Evolutionary conservation across 2,888 invertebrate genomes (phyloP).

Genomic region (Microctonus hyperodae): DNA sequence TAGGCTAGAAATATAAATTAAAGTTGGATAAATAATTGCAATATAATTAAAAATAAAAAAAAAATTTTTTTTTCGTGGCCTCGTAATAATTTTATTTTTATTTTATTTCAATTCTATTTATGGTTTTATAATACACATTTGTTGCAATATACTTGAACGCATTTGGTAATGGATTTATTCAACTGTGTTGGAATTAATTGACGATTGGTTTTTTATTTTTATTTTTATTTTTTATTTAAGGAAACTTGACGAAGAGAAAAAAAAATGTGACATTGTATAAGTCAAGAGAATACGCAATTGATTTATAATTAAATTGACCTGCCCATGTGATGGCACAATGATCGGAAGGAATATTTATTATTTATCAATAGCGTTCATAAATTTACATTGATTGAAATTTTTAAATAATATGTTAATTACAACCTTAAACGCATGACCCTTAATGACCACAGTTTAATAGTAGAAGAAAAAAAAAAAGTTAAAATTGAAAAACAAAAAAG

Average conservation of each 20-base stretch:
- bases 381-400: constrained; percentile 61
- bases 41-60: too few relatives aligned
- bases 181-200: not conserved
- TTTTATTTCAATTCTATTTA: not conserved
- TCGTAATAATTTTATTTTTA: not conserved
- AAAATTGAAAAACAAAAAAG: not conserved
- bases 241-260: not conserved
- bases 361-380: constrained; percentile 44
- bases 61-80: not conserved
- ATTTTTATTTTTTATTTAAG: not conserved
- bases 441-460: constrained; percentile 33
- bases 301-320: constrained; percentile 43
- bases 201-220: not conserved
- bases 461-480: not conserved
- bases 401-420: constrained; percentile 53
- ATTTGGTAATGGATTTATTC: not conserved
- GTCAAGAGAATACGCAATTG: not conserved
- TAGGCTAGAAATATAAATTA: too few relatives aligned
- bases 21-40: too few relatives aligned
- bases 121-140: not conserved
- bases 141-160: not conserved
- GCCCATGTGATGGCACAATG: constrained; percentile 40
- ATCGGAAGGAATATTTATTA: constrained; percentile 22
- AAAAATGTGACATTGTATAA: too few relatives aligned
- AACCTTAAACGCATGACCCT: constrained; percentile 60